Base-by-base conservation (phyloP, 2,888 invertebrate species). In the Drosophila seclusa region DNA sequence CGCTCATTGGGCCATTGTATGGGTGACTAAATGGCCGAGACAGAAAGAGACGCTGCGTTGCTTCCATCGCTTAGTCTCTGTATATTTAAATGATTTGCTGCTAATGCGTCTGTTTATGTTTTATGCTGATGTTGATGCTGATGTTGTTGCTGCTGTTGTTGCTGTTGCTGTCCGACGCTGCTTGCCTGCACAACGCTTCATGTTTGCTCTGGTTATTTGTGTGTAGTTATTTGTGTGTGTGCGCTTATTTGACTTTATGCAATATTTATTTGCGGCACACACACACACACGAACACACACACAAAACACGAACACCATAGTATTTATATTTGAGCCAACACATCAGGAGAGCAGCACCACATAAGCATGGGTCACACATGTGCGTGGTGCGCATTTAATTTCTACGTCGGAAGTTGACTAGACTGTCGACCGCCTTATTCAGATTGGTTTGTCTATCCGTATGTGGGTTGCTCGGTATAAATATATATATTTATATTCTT, bases 61-160 rank as follows among this genome's bases (percentile, higher is more conserved):
- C 21, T 40, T 5, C n/a, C 45, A 27, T 58, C 49, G 48, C 49
- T 58, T n/a, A n/a, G 64, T 49, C 49, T 62, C 70, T 87, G 83
- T 78, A 76, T 88, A 88, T 88, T 90, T 86, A 90, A 85, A 85
- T 85, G 89, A 88, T 86, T 86, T 86, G 87, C 86, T 78, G 89
- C 82, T 86, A 90, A 86, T 86, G 88, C 89, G 87, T 76, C 76
- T 87, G 89, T 90, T 90, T 87, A 86, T 90, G 90, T 84, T 87
- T 89, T 82, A 86, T 90, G 86, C 83, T 83, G 79, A 81, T 83
- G 86, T 89, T 80, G 86, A 50, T 65, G 65, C 29, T 65, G 66
- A 50, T 82, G 80, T 85, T 73, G 71, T 74, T 84, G 81, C 78
- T 83, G 84, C 76, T 82, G 77, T 70, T 82, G 79, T 70, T 87